These are phyloP conservation scores for Tribolium castaneum DNA, from an alignment of 1,140 invertebrate species.

Conservation along the genomic window DNA sequence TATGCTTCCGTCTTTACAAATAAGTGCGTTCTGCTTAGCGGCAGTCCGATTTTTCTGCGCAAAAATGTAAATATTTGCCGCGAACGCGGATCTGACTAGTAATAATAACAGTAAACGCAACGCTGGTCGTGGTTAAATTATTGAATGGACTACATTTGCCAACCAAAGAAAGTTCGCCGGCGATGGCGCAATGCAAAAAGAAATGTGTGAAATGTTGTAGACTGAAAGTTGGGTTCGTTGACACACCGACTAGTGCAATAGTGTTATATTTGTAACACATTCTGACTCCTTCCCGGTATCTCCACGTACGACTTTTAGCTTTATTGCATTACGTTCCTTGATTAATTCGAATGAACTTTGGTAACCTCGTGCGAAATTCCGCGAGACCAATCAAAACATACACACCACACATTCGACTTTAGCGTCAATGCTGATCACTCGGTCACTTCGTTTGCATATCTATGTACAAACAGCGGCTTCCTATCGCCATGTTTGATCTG, in stretches of 20 bases:
- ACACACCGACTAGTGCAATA: constrained; percentile 38
- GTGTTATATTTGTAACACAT: constrained; percentile 47
- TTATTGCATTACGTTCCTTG: constrained; percentile 29
- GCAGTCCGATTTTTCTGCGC: constrained; percentile 7
- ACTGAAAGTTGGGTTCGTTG: constrained; percentile 45
- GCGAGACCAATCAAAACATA: constrained; percentile 1
- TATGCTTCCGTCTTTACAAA: constrained; percentile 18
- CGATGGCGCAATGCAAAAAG: constrained; percentile 49
- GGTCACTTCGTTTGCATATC: constrained; percentile 4
- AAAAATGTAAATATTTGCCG: constrained; percentile 30
- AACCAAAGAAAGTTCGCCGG: constrained; percentile 46
- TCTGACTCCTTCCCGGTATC: constrained; percentile 39
- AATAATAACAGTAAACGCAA: constrained; percentile 35
- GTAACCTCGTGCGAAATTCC: constrained; percentile 38
- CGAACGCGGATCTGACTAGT: constrained; percentile 21
- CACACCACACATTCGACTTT: background rate
- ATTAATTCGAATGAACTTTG: constrained; percentile 42
- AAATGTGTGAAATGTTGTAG: constrained; percentile 50
- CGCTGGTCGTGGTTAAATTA: constrained; percentile 21
- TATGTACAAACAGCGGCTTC: constrained; percentile 9
- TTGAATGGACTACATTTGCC: constrained; percentile 40
- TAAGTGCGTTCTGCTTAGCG: constrained; percentile 19
- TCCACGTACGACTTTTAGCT: constrained; percentile 33
- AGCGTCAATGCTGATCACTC: background rate
- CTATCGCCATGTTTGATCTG: background rate